phyloP scores from a whole-genome alignment of 2,113 vertebrate genomes.

The Solenodon paradoxus region DNA sequence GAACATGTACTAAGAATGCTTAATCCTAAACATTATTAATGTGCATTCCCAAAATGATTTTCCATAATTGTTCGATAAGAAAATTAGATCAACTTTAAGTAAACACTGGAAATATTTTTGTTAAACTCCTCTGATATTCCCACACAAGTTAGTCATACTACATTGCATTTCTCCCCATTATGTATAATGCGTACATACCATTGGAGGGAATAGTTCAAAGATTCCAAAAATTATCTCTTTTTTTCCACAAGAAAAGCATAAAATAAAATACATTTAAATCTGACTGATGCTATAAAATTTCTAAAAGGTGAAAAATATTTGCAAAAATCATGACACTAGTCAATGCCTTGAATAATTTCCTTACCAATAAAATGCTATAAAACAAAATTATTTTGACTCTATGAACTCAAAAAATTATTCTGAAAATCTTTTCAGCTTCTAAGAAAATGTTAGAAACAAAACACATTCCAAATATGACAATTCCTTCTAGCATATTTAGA shows the following conservation, averaged over 20 bases:
- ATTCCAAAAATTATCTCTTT: not conserved
- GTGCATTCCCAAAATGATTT: not conserved
- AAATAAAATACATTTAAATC: not conserved
- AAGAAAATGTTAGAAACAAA: not conserved
- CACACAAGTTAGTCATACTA: not conserved
- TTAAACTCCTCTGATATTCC: not conserved
- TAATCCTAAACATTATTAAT: not conserved
- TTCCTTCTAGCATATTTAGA: not conserved
- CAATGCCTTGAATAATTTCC: not conserved
- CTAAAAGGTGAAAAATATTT: not conserved
- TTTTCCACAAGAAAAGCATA: not conserved
- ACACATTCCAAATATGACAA: not conserved
- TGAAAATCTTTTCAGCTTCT: not conserved
- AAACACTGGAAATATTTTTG: not conserved
- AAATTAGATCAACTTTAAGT: too few relatives aligned
- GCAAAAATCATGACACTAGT: not conserved
- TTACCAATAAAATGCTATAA: not conserved
- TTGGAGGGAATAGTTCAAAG: not conserved
- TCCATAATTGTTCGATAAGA: too few relatives aligned
- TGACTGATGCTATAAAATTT: not conserved
- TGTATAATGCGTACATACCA: not conserved
- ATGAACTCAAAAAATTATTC: not conserved
- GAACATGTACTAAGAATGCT: conserved; percentile 43
- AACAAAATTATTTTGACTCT: not conserved
- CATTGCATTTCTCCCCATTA: not conserved